Evolutionary conservation across 2,888 invertebrate genomes (phyloP).

Genomic region (Noctua comes): DNA sequence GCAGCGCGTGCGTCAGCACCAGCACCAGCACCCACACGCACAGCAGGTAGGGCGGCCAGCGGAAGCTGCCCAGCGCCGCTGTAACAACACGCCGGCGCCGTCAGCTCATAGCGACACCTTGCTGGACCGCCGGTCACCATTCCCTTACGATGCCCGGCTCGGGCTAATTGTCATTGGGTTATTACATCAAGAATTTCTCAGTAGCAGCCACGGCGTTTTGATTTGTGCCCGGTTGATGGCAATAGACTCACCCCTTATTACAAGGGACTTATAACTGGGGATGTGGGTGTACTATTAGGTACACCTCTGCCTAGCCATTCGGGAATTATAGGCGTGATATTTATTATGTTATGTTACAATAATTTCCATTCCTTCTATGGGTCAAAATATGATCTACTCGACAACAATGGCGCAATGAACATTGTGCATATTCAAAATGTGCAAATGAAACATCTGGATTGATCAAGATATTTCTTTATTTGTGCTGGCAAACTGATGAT

Average conservation of each 20-base stretch:
- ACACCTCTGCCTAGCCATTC: neutral
- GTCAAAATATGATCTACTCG: neutral
- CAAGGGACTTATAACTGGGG: neutral
- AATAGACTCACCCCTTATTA: neutral
- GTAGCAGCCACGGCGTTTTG: neutral
- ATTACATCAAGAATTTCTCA: neutral
- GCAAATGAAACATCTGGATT: neutral
- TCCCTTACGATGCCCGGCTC: neutral
- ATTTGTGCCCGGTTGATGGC: neutral
- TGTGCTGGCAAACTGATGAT: neutral
- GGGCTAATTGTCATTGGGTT: neutral
- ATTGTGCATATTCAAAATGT: neutral
- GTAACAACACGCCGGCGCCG: neutral
- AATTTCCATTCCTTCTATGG: neutral
- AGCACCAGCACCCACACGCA: slow-evolving; percentile 84
- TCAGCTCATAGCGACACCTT: no score
- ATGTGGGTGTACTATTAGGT: neutral
- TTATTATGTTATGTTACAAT: neutral
- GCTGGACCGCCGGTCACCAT: neutral
- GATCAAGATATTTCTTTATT: neutral
- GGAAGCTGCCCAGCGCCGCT: slow-evolving; percentile 83
- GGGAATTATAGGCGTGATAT: neutral
- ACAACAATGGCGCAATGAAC: neutral
- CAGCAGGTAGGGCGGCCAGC: slow-evolving; percentile 88
- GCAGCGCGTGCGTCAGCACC: slow-evolving; percentile 82